These are phyloP conservation scores for Lates calcarifer DNA, from an alignment of 2,113 vertebrate genomes.

Conservation along the genomic window DNA sequence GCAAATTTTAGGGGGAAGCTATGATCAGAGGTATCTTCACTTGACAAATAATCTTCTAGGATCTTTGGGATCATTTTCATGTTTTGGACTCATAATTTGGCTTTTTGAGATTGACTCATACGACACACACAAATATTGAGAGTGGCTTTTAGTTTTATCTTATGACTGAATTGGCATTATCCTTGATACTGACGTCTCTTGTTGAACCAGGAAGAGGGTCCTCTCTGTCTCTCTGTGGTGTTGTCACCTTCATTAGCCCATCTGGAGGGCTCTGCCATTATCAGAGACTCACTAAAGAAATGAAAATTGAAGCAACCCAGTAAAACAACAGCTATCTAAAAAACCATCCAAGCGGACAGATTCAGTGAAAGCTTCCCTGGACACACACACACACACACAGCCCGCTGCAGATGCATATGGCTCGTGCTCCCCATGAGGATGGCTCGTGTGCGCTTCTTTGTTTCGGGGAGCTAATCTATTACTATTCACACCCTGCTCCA, in stretches of 20 bases:
- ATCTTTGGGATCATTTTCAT: slow-evolving; percentile 9
- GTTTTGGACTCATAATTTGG: not conserved
- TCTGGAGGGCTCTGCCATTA: slow-evolving; percentile 47
- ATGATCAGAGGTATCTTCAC: slow-evolving; percentile 7
- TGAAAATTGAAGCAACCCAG: slow-evolving; percentile 47
- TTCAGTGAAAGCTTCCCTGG: slow-evolving; percentile 48
- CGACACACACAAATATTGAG: not conserved
- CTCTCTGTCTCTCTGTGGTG: slow-evolving; percentile 43
- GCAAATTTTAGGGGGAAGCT: not conserved
- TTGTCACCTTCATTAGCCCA: slow-evolving; percentile 58
- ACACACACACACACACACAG: slow-evolving; percentile 44
- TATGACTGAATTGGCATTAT: not conserved
- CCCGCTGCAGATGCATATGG: slow-evolving; percentile 61
- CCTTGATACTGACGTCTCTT: slow-evolving; percentile 46
- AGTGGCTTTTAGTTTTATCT: not conserved
- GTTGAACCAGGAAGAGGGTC: slow-evolving; percentile 47
- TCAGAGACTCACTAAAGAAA: slow-evolving; percentile 58
- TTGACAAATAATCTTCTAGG: not conserved
- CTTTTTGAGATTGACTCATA: not conserved
- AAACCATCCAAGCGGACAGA: slow-evolving; percentile 60
- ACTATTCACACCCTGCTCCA: slow-evolving; percentile 69
- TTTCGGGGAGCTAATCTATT: slow-evolving; percentile 76
- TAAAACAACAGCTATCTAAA: slow-evolving; percentile 43
- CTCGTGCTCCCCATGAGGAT: slow-evolving; percentile 41
- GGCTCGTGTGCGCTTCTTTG: slow-evolving; percentile 54